Percentiles rank a stretch among this genome's conserved stretches.
These are phyloP conservation scores for Synergus gifuensis DNA, from an alignment of 2,888 invertebrate species.

Conservation along the genomic window DNA sequence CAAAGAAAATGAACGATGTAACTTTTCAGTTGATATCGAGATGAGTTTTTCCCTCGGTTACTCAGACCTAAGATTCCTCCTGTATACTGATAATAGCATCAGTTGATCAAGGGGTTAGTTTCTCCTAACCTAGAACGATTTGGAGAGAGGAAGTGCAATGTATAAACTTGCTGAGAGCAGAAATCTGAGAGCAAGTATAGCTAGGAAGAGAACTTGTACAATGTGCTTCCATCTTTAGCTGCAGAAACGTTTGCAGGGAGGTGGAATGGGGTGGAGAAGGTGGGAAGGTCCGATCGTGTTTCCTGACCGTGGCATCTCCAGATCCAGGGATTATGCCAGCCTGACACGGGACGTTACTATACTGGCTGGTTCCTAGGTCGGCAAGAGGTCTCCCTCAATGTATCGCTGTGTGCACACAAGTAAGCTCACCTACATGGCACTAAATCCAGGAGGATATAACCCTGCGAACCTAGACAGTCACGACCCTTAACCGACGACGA, in stretches of 20 bases:
- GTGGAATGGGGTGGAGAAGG: slow-evolving; percentile 47
- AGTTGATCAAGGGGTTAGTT: slow-evolving; percentile 61
- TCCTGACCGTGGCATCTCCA: slow-evolving; percentile 69
- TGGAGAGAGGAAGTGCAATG: slow-evolving; percentile 48
- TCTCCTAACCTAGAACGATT: slow-evolving; percentile 55
- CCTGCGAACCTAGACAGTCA: slow-evolving; percentile 40
- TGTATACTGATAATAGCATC: slow-evolving; percentile 60
- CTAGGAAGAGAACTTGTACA: slow-evolving; percentile 52
- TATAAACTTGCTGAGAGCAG: slow-evolving; percentile 59
- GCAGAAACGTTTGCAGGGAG: slow-evolving; percentile 49
- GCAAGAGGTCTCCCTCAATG: background rate
- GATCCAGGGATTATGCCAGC: slow-evolving; percentile 71
- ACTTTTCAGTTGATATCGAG: background rate
- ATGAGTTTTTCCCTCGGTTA: slow-evolving; percentile 49
- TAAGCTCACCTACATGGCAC: slow-evolving; percentile 57
- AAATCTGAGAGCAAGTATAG: slow-evolving; percentile 54
- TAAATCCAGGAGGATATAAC: slow-evolving; percentile 66
- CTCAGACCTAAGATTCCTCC: slow-evolving; percentile 46
- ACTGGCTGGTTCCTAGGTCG: slow-evolving; percentile 42
- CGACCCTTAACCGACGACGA: slow-evolving; percentile 49
- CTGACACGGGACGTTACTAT: slow-evolving; percentile 69
- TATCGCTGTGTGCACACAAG: slow-evolving; percentile 25
- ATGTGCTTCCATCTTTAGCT: slow-evolving; percentile 54
- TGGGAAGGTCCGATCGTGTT: slow-evolving; percentile 69
- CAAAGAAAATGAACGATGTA: background rate